Percentiles rank a stretch among this genome's conserved stretches.
phyloP scores from a whole-genome alignment of 2,888 invertebrate genomes.

The Agrotis segetum region DNA sequence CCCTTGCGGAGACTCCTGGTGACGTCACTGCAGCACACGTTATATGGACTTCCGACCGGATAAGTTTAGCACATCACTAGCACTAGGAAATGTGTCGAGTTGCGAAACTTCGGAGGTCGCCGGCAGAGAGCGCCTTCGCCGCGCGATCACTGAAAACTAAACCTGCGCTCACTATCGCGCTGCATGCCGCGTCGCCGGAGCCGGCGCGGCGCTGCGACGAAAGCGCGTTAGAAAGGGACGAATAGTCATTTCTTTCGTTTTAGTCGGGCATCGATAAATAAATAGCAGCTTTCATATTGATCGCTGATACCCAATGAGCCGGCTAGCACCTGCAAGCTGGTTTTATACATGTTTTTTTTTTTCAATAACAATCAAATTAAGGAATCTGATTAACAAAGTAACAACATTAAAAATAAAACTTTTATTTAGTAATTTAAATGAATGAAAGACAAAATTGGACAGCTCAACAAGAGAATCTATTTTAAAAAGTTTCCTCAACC shows the following conservation, averaged over 20 bases:
- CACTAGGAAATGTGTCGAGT: conserved; percentile 83
- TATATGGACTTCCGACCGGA: conserved; percentile 75
- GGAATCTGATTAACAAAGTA: not conserved
- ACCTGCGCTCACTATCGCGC: conserved; percentile 79
- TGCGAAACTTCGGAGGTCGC: conserved; percentile 84
- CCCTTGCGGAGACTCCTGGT: conserved; percentile 71
- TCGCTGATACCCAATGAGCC: conserved; percentile 71
- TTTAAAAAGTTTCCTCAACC: not conserved
- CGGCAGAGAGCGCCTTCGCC: conserved; percentile 85
- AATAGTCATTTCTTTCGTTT: conserved; percentile 85
- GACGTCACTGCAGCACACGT: conserved; percentile 67
- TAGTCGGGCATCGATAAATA: conserved; percentile 78
- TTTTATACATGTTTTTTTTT: conserved; percentile 31
- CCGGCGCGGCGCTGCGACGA: conserved; percentile 70
- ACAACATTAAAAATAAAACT: not conserved
- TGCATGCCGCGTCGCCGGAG: conserved; percentile 60
- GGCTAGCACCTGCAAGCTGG: conserved; percentile 43
- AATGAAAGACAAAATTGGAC: not conserved
- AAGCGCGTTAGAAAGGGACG: conserved; percentile 88
- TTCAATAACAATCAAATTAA: conserved; percentile 27
- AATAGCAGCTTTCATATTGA: conserved; percentile 80
- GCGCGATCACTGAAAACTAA: conserved; percentile 89
- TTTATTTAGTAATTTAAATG: not conserved
- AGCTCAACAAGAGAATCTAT: not conserved
- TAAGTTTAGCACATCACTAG: conserved; percentile 84